These are phyloP conservation scores for Xestobium rufovillosum DNA, from an alignment of 2,888 invertebrate genomes.

Conservation along the genomic window DNA sequence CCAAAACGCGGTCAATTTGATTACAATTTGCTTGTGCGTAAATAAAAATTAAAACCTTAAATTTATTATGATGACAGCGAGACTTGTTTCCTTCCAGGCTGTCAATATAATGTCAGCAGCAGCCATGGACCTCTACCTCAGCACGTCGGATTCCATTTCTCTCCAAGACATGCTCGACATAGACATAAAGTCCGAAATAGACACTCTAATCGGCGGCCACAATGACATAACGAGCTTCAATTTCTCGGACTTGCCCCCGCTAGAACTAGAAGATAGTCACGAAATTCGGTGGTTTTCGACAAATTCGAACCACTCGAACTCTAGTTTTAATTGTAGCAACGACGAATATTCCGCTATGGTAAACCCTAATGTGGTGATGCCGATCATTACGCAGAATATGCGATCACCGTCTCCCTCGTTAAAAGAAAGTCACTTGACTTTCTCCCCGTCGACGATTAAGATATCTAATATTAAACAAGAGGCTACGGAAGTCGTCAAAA, in stretches of 20 bases:
- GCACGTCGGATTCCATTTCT: slow-evolving; percentile 51
- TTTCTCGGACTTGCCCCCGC: slow-evolving; percentile 55
- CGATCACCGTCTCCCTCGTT: slow-evolving; percentile 56
- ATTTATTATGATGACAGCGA: neutral
- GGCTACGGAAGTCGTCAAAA: slow-evolving; percentile 50
- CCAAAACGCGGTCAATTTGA: too few species aligned
- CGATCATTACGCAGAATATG: slow-evolving; percentile 46
- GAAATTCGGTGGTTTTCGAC: slow-evolving; percentile 50
- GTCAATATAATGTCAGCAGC: slow-evolving; percentile 34
- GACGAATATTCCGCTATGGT: slow-evolving; percentile 72
- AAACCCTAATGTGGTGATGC: slow-evolving; percentile 87
- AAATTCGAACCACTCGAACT: slow-evolving; percentile 51
- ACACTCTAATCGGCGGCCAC: slow-evolving; percentile 66
- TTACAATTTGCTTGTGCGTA: too few species aligned
- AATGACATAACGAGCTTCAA: slow-evolving; percentile 57
- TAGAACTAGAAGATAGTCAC: slow-evolving; percentile 61
- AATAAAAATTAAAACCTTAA: too few species aligned
- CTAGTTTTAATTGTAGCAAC: slow-evolving; percentile 59
- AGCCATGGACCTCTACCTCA: slow-evolving; percentile 49
- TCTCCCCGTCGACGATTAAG: slow-evolving; percentile 63
- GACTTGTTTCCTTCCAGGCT: slow-evolving; percentile 9
- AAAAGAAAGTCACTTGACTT: slow-evolving; percentile 63
- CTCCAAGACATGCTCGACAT: slow-evolving; percentile 87
- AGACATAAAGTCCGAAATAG: slow-evolving; percentile 81
- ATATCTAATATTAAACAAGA: slow-evolving; percentile 48